phyloP scores from a whole-genome alignment of 2,888 invertebrate genomes.

The Cataglyphis cursor region DNA sequence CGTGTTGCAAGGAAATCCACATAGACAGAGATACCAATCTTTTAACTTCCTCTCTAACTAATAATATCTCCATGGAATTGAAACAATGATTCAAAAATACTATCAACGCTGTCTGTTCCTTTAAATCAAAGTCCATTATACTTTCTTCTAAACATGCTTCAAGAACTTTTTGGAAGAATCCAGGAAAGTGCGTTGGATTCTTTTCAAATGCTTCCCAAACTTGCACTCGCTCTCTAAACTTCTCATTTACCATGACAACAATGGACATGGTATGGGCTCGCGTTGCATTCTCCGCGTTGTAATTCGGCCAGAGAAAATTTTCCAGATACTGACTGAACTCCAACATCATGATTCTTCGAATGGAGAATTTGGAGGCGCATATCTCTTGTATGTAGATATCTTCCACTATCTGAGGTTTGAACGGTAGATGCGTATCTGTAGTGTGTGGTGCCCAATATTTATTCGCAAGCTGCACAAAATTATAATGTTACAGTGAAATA shows the following conservation, averaged over 20 bases:
- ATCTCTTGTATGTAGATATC: slow-evolving; percentile 96
- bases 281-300: slow-evolving; percentile 91
- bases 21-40: slow-evolving; percentile 97
- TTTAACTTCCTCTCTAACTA: slow-evolving; percentile 97
- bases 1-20: slow-evolving; percentile 96
- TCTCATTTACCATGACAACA: slow-evolving; percentile 99
- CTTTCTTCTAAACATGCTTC: slow-evolving; percentile 91
- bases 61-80: slow-evolving; percentile 98
- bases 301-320: slow-evolving; percentile 99
- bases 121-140: slow-evolving; percentile 86
- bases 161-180: slow-evolving; percentile 94
- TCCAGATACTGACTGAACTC: slow-evolving; percentile 99
- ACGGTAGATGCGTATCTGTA: slow-evolving; percentile 91
- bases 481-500: slow-evolving; percentile 68
- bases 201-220: slow-evolving; percentile 97
- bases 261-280: slow-evolving; percentile 98
- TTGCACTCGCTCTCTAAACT: slow-evolving; percentile 98
- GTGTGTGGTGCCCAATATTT: slow-evolving; percentile 98
- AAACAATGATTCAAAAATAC: slow-evolving; percentile 98
- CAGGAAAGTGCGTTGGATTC: slow-evolving; percentile 92
- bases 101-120: slow-evolving; percentile 95
- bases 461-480: slow-evolving; percentile 92
- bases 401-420: slow-evolving; percentile 93
- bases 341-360: slow-evolving; percentile 97
- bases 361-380: slow-evolving; percentile 93